Base-by-base conservation (phyloP, 2,113 vertebrate genomes). In the Scophthalmus maximus region DNA sequence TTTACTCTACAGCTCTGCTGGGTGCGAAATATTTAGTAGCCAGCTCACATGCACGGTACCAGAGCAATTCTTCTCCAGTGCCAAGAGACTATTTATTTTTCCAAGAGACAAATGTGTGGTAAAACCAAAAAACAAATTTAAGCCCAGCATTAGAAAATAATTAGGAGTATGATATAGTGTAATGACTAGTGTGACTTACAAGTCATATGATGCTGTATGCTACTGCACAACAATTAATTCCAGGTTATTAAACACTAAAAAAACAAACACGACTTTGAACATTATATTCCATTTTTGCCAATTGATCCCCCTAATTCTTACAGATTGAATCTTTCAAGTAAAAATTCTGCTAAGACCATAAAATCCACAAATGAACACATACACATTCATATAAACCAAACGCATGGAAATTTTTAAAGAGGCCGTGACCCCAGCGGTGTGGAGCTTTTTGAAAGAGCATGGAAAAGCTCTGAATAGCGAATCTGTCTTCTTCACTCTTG, bases 341-440 rank as follows among this genome's bases (percentile, higher is more conserved):
- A 29, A 53, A 30, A n/a, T 5, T 27, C 10, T 14, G 3, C 5
- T 25, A 14, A 51, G 52, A 63, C 44, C 23, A n/a, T n/a, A 49
- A 63, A 66, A 38, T 56, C 27, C 7, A n/a, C 7, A 73, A 15
- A 56, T 60, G 11, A 58, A 66, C 5, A 68, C 55, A 74, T 25
- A 52, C 59, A 53, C 42, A n/a, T n/a, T 47, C 62, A 58, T 40
- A 3, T 50, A 79, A 23, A 74, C 30, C n/a, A 27, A 22, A 42
- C 32, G 38, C 10, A 38, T 47, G 23, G 50, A 57, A 10, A 57
- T 14, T 69, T 34, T 40, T 44, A 56, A 42, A 72, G 17, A 23
- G 23, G 49, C 26, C 36, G 60, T 52, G 42, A 49, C 46, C 63
- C 15, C 38, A 22, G 40, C 15, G 18, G 49, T 9, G 11, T 38